Evolutionary conservation across 2,113 vertebrate genomes (phyloP).

Genomic region (Azemiops feae): DNA sequence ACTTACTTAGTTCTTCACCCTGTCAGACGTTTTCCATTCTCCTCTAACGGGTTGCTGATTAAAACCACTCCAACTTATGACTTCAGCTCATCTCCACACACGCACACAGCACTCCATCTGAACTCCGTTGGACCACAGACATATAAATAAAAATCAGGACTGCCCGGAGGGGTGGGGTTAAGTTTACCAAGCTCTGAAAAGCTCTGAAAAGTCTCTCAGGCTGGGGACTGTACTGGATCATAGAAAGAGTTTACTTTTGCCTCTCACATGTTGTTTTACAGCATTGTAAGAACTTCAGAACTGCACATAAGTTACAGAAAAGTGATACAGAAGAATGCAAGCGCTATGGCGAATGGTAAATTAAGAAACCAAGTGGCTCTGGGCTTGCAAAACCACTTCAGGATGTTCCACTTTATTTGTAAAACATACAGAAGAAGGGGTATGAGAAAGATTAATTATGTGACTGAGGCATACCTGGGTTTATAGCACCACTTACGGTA

Average conservation of each 20-base stretch:
- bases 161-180: conserved; percentile 70
- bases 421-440: background rate
- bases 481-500: background rate
- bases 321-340: background rate
- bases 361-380: background rate
- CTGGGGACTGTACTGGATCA: conserved; percentile 19
- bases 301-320: background rate
- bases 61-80: conserved; percentile 70
- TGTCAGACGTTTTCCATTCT: conserved; percentile 66
- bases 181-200: background rate
- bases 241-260: conserved; percentile 30
- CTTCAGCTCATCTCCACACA: conserved; percentile 61
- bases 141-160: conserved; percentile 65
- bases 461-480: background rate
- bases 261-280: background rate
- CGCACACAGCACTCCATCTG: conserved; percentile 63
- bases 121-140: conserved; percentile 66
- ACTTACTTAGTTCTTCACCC: conserved; percentile 72
- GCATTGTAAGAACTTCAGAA: conserved; percentile 27
- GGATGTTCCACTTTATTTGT: background rate
- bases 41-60: conserved; percentile 68
- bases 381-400: background rate
- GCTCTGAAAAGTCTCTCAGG: conserved; percentile 12
- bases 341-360: background rate
- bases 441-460: background rate